A percentile compares a stretch with the other conserved stretches of the same genome.
phyloP scores from a whole-genome alignment of 2,888 invertebrate species.

The Perithous albicinctus region DNA sequence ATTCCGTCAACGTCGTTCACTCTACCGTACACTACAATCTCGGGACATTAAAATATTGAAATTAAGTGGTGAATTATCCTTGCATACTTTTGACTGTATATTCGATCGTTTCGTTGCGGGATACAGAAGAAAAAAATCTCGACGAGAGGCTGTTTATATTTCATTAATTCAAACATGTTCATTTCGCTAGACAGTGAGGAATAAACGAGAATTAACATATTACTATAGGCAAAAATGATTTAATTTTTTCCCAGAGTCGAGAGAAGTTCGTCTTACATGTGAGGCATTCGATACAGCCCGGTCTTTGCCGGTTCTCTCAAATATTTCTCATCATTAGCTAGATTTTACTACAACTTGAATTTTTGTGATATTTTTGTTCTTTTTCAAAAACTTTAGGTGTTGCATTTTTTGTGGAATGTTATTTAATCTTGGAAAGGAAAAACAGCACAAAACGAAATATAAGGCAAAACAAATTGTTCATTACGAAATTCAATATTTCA shows the following conservation, averaged over 20 bases:
- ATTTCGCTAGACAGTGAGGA: constrained; percentile 15
- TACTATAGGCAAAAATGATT: constrained; percentile 14
- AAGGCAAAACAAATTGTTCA: too few relatives aligned
- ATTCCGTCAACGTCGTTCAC: constrained; percentile 41
- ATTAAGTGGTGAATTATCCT: constrained; percentile 42
- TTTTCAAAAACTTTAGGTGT: too few relatives aligned
- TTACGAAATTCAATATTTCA: too few relatives aligned
- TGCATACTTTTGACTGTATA: constrained; percentile 12
- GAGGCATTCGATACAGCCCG: too few relatives aligned
- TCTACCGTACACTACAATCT: constrained; percentile 6
- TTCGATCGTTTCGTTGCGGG: constrained; percentile 38
- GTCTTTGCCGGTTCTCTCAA: too few relatives aligned
- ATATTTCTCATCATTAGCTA: too few relatives aligned
- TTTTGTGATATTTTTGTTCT: too few relatives aligned
- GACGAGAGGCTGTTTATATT: constrained; percentile 44
- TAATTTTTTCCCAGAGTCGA: constrained; percentile 30
- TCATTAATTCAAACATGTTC: constrained; percentile 58
- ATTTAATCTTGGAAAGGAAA: too few relatives aligned
- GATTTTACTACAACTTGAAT: too few relatives aligned
- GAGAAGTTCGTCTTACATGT: not conserved
- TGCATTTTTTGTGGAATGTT: too few relatives aligned
- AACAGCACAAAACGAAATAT: too few relatives aligned
- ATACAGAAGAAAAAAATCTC: constrained; percentile 24
- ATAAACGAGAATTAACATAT: constrained; percentile 49
- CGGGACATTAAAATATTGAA: constrained; percentile 55